phyloP scores from a whole-genome alignment of 2,113 vertebrate species.

The Lontra canadensis region DNA sequence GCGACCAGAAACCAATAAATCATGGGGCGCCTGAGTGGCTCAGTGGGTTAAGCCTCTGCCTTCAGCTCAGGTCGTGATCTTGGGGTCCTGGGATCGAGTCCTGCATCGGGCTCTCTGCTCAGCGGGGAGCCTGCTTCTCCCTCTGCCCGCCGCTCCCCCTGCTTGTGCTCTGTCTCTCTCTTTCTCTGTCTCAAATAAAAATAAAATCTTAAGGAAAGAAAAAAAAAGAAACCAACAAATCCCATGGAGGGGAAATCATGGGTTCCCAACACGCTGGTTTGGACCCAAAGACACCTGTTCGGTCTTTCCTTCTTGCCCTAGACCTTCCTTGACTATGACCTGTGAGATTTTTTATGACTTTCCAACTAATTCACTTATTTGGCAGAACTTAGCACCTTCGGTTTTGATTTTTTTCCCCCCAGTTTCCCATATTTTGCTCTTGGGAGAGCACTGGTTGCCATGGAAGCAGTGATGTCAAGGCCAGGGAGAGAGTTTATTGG shows the following conservation, averaged over 20 bases:
- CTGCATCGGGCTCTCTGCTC: no score
- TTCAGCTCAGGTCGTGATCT: no score
- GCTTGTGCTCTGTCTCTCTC: no score
- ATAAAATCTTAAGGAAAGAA: no score
- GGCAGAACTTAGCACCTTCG: background rate
- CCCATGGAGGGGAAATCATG: background rate
- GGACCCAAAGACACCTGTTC: background rate
- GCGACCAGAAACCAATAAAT: background rate
- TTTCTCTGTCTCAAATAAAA: no score
- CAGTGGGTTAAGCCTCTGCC: no score
- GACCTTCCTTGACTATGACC: background rate
- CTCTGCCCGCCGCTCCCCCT: no score
- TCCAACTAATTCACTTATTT: background rate
- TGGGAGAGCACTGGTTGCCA: slow-evolving; percentile 44
- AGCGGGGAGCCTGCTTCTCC: no score
- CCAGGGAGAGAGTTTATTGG: background rate
- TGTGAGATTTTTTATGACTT: background rate
- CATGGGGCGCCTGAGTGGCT: no score
- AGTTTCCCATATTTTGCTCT: slow-evolving; percentile 37
- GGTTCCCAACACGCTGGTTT: background rate
- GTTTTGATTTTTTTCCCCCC: slow-evolving; percentile 10
- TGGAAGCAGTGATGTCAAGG: slow-evolving; percentile 40
- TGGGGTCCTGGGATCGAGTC: no score
- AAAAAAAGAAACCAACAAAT: background rate
- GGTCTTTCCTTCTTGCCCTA: background rate